Evolutionary conservation across 1,140 invertebrate genomes (phyloP), one percentile per base, ranked within the genome.

Genomic region (Teleopsis dalmanni): DNA sequence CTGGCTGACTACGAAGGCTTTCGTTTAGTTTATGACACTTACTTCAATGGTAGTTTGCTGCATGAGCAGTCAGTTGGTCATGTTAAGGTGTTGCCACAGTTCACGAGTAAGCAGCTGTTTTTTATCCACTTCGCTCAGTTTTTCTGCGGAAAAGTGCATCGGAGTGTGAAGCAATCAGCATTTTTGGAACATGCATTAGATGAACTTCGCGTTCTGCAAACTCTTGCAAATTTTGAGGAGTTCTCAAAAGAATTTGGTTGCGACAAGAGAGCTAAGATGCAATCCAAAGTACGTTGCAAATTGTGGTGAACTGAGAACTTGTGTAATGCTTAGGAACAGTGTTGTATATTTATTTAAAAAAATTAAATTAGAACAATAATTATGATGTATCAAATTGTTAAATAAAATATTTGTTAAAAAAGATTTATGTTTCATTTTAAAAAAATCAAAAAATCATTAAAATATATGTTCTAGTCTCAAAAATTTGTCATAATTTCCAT

Each of bases 121-220:
- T 91, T 88, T 59, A 69, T 91, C 1, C 89, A 87, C 61, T 91
- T 87, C 57, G 87, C 87, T 2, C 86, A 90, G 75, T 66, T 92
- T 36, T 93, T 90, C 82, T 93, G 89, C 67, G 88, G 91, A 16
- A 81, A 84, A 16, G 85, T 88, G 75, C 75, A 88, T 52, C 84
- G 85, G n/a, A 84, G 83, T 51, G 85, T 87, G 62, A 73, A 91
- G 33, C 76, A 88, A 45, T 87, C 85, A 22, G 85, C 87, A 0
- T 60, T 60, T 29, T 40, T 67, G 51, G 84, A 90, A 25, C 91
- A 95, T 62, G 85, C 88, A 8, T 88, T 88, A 5, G 89, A 88
- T 36, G 85, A 84, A 45, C 84, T 76, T 48, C 64, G 80, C 6
- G 87, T 93, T 1, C 76, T 89, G 34, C 88, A 90, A 9, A 84